Evolutionary conservation across 2,888 invertebrate species (phyloP).

Genomic region (Ormyrus thymus): DNA sequence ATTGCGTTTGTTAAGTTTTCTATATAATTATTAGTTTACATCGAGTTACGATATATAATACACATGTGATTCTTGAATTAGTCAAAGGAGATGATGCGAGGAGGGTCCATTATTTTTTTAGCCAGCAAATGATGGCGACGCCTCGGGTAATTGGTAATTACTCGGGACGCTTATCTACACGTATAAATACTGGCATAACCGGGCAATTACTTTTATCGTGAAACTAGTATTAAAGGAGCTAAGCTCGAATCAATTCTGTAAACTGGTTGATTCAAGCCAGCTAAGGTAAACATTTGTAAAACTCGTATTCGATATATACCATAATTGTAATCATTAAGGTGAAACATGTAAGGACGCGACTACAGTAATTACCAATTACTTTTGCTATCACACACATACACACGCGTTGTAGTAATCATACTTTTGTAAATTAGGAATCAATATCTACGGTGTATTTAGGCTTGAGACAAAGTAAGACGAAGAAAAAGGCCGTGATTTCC

Average conservation of each 20-base stretch:
- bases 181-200: neutral
- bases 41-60: neutral
- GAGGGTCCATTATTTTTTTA: constrained; percentile 31
- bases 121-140: constrained; percentile 2
- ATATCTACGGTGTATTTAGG: neutral
- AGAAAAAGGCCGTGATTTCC: neutral
- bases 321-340: constrained; percentile 1
- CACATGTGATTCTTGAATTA: neutral
- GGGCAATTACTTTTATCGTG: constrained; percentile 9
- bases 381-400: constrained; percentile 32
- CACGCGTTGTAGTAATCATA: constrained; percentile 39
- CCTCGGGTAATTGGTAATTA: constrained; percentile 35
- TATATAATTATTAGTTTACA: neutral
- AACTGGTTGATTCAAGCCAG: neutral
- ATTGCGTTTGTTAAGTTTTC: neutral
- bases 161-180: constrained; percentile 11
- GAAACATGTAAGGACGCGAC: constrained; percentile 4
- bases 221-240: constrained; percentile 11
- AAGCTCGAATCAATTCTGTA: neutral
- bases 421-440: constrained; percentile 52
- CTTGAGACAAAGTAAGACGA: neutral
- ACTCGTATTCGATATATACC: constrained; percentile 32
- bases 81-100: neutral
- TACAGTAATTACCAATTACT: constrained; percentile 48
- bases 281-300: constrained; percentile 36